Evolutionary conservation across 2,113 vertebrate species (phyloP).

Genomic region (Pyrgilauda ruficollis): DNA sequence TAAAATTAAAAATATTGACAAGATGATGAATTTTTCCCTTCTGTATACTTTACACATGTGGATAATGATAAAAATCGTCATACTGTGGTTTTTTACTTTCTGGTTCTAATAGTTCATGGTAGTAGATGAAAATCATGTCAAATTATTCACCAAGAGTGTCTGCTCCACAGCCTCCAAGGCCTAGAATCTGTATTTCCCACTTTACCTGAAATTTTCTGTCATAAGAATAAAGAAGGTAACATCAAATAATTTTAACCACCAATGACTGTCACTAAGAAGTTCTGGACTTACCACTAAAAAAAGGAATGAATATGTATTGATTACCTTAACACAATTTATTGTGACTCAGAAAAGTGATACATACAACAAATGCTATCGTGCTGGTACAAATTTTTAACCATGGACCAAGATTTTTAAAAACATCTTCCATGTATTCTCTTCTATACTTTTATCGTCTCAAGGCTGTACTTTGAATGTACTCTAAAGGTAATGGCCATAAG

Average conservation of each 20-base stretch:
- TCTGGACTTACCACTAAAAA: background rate
- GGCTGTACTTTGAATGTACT: background rate
- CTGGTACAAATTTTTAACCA: background rate
- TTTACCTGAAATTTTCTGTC: background rate
- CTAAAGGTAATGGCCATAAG: background rate
- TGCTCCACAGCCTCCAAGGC: background rate
- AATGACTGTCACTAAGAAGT: background rate
- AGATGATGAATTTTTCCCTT: background rate
- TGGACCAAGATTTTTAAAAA: background rate
- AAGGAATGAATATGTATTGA: background rate
- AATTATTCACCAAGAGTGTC: background rate
- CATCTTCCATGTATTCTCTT: background rate
- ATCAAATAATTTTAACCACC: background rate
- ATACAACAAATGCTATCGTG: background rate
- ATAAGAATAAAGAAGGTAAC: background rate
- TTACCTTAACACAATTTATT: background rate
- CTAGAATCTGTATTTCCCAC: background rate
- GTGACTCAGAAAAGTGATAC: background rate
- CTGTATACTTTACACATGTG: background rate
- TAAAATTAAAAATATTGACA: background rate
- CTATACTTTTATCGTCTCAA: background rate
- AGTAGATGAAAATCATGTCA: background rate
- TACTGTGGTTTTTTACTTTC: background rate
- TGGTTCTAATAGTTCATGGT: background rate
- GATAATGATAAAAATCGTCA: background rate